These are phyloP conservation scores for Empidonax traillii DNA, from an alignment of 2,113 vertebrate species.

Conservation along the genomic window DNA sequence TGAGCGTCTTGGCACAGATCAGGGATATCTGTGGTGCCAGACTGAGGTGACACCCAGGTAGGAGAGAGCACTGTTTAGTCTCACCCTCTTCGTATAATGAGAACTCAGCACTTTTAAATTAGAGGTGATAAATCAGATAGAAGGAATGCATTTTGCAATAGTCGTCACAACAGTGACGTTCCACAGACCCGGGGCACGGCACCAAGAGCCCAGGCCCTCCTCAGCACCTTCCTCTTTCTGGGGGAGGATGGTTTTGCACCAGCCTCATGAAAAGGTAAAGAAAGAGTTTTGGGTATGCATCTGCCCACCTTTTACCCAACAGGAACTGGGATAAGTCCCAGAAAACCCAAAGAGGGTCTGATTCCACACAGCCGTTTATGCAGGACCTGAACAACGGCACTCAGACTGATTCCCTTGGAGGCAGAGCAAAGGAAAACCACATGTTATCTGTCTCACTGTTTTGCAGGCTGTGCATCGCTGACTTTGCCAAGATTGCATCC, in stretches of 20 bases:
- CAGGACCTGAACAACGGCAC: background rate
- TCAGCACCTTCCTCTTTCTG: background rate
- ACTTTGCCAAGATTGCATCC: background rate
- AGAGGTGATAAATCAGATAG: background rate
- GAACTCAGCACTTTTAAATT: background rate
- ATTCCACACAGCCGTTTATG: rapidly evolving
- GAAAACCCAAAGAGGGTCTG: background rate
- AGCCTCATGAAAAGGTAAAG: background rate
- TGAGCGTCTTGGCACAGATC: background rate
- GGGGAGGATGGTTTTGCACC: background rate
- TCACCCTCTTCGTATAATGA: background rate
- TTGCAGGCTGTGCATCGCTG: background rate
- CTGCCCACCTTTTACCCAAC: background rate
- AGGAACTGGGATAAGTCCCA: background rate
- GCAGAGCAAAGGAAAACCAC: background rate
- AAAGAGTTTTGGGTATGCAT: background rate
- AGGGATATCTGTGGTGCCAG: background rate
- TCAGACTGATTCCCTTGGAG: no score
- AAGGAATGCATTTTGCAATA: background rate
- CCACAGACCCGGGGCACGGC: background rate
- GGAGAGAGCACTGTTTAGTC: background rate
- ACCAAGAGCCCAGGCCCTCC: background rate
- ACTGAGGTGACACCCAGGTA: background rate
- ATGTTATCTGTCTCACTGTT: background rate
- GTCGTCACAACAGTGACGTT: background rate